Conservation (phyloP, 2,888 invertebrate species). For the Xestia rhomboidea region DNA sequence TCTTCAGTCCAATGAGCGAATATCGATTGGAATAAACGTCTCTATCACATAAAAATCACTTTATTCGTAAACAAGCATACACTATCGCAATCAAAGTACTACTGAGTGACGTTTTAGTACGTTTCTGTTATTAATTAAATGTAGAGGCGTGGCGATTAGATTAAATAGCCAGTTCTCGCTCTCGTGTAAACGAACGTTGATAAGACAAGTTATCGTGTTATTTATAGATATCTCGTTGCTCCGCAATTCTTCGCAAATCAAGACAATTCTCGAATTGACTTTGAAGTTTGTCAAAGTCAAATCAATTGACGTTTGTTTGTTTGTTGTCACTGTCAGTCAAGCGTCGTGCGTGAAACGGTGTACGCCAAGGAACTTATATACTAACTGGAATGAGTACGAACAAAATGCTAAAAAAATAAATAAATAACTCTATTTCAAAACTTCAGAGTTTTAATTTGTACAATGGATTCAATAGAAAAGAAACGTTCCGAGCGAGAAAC, state of each 20-base stretch:
- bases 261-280: conserved; percentile 32
- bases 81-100: conserved; percentile 37
- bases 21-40: conserved; percentile 40
- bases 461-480: no score
- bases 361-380: no score
- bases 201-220: conserved; percentile 73
- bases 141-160: conserved; percentile 79
- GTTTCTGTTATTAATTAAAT: conserved; percentile 64
- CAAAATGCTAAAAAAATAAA: no score
- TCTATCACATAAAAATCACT: conserved; percentile 59
- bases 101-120: conserved; percentile 53
- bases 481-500: no score
- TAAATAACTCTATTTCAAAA: no score
- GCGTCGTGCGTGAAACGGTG: neutral
- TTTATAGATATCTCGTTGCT: conserved; percentile 66
- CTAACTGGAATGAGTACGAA: no score
- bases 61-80: conserved; percentile 45
- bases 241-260: conserved; percentile 44
- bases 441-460: no score
- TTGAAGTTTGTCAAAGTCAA: conserved; percentile 41
- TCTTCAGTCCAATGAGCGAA: conserved; percentile 32
- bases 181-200: conserved; percentile 69
- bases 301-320: conserved; percentile 15
- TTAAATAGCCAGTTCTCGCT: conserved; percentile 66
- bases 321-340: conserved; percentile 2